Evolutionary conservation across 2,888 invertebrate species (phyloP).

Genomic region (Noctua janthe): DNA sequence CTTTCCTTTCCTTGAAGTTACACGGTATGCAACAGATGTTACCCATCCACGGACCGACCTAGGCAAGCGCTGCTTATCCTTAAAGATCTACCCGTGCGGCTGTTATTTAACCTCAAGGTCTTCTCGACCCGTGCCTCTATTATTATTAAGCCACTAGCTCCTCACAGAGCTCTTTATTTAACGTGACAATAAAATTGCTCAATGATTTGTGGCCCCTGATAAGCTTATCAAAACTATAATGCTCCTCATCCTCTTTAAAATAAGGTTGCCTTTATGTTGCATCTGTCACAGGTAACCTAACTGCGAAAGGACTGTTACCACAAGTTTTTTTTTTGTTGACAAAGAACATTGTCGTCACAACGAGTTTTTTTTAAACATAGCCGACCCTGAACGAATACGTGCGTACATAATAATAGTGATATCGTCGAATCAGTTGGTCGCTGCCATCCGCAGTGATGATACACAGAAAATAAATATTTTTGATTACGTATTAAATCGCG

Average conservation of each 20-base stretch:
- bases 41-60: background rate
- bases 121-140: background rate
- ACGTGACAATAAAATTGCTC: background rate
- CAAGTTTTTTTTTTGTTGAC: background rate
- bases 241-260: background rate
- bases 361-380: background rate
- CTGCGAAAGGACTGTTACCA: background rate
- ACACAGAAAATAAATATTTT: background rate
- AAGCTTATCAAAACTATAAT: background rate
- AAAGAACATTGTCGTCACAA: background rate
- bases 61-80: background rate
- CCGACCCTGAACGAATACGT: slow-evolving; percentile 10
- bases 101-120: background rate
- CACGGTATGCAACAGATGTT: background rate
- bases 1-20: background rate
- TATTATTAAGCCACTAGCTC: background rate
- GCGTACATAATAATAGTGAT: slow-evolving; percentile 6
- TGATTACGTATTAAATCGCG: background rate
- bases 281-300: background rate
- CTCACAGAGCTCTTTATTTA: background rate
- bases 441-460: background rate
- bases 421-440: slow-evolving; percentile 24
- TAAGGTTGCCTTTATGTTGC: background rate
- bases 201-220: background rate
- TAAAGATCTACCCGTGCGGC: background rate